Percentiles rank a stretch among this genome's conserved stretches.
Evolutionary conservation across 2,888 invertebrate genomes (phyloP).

Genomic region (Clusia tigrina): DNA sequence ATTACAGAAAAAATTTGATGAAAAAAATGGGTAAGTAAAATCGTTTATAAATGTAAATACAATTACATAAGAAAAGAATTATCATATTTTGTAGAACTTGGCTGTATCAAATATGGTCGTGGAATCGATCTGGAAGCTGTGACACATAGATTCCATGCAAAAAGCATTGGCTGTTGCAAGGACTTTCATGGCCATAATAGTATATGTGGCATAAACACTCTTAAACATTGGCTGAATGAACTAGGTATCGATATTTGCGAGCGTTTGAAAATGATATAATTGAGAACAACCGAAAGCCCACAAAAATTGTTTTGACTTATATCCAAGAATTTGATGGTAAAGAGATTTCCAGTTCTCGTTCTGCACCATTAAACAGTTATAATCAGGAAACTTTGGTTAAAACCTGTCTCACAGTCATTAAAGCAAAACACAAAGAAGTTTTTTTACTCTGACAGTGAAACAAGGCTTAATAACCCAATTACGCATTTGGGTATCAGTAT

Average conservation of each 20-base stretch:
- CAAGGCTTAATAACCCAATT: constrained; percentile 67
- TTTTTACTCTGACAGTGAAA: constrained; percentile 51
- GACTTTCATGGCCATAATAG: constrained; percentile 86
- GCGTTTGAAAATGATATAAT: constrained; percentile 80
- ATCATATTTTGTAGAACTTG: constrained; percentile 72
- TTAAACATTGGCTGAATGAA: constrained; percentile 83
- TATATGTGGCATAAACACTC: constrained; percentile 71
- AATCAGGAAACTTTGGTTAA: constrained; percentile 73
- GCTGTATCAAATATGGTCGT: constrained; percentile 85
- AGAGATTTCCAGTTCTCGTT: constrained; percentile 74
- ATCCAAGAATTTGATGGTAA: constrained; percentile 67
- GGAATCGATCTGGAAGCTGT: constrained; percentile 91
- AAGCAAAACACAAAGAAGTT: constrained; percentile 68
- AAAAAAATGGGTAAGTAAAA: constrained; percentile 81
- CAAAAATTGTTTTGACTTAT: constrained; percentile 79
- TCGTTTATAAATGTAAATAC: background rate
- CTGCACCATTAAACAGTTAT: constrained; percentile 69
- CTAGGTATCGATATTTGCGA: constrained; percentile 84
- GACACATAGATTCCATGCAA: constrained; percentile 81
- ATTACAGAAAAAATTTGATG: constrained; percentile 78
- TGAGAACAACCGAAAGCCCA: constrained; percentile 82
- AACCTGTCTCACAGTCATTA: constrained; percentile 74
- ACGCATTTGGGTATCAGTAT: constrained; percentile 80
- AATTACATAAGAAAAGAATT: too few species aligned
- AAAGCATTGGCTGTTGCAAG: constrained; percentile 96